Evolutionary conservation across 2,888 invertebrate species (phyloP).

Genomic region (Drosophila paucipuncta): DNA sequence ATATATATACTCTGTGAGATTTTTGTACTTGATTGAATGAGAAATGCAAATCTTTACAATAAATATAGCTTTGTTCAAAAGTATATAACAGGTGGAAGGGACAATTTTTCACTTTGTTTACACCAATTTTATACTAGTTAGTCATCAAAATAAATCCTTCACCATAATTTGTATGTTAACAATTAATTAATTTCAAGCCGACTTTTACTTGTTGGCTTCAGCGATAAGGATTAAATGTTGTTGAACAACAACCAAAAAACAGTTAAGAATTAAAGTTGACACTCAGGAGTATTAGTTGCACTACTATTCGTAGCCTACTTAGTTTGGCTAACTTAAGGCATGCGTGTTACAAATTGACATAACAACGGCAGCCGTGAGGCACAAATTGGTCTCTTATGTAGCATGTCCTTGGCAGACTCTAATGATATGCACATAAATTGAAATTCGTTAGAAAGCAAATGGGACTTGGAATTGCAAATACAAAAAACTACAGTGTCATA

Average conservation of each 20-base stretch:
- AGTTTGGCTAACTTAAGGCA: slow-evolving; percentile 1
- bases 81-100: neutral
- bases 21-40: too few relatives aligned
- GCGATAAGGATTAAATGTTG: neutral
- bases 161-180: slow-evolving; percentile 7
- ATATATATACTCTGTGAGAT: neutral
- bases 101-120: neutral
- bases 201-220: neutral
- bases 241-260: neutral
- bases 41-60: neutral
- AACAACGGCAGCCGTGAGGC: slow-evolving; percentile 7
- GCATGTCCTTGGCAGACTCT: slow-evolving; percentile 41
- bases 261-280: slow-evolving; percentile 4
- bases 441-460: slow-evolving; percentile 40
- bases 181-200: slow-evolving; percentile 13
- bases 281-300: slow-evolving; percentile 10
- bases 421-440: slow-evolving; percentile 66
- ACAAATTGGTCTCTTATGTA: slow-evolving; percentile 4
- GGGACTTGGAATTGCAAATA: slow-evolving; percentile 42
- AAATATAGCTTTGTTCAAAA: neutral
- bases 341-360: slow-evolving; percentile 51
- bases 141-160: neutral
- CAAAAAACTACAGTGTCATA: slow-evolving; percentile 29
- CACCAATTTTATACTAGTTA: neutral
- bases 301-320: slow-evolving; percentile 44